Evolutionary conservation across 2,113 vertebrate genomes (phyloP).

Genomic region (Neomonachus schauinslandi): DNA sequence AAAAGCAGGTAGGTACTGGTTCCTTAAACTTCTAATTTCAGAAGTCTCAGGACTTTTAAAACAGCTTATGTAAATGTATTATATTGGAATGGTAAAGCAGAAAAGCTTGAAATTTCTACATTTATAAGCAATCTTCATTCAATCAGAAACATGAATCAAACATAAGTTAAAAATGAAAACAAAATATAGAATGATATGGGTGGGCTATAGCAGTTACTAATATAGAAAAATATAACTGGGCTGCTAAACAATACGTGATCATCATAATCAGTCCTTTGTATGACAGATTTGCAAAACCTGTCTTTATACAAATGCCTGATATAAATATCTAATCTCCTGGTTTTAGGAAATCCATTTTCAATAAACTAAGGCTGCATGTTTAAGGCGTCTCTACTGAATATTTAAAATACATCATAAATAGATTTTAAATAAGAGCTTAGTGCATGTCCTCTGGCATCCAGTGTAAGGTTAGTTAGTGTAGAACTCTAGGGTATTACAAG

Average conservation of each 20-base stretch:
- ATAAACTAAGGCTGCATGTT: constrained; percentile 49
- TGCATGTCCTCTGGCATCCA: constrained; percentile 61
- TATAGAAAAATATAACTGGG: not conserved
- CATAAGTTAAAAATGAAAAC: constrained; percentile 29
- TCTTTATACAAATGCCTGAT: constrained; percentile 32
- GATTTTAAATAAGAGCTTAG: constrained; percentile 68
- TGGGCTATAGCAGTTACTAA: not conserved
- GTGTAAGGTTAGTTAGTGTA: constrained; percentile 50
- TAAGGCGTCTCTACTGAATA: constrained; percentile 73
- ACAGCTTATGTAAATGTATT: constrained; percentile 15
- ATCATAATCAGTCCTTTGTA: not conserved
- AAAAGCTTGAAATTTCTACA: not conserved
- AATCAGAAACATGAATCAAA: constrained; percentile 39
- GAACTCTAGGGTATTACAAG: not conserved
- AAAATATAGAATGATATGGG: not conserved
- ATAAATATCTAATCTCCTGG: constrained; percentile 37
- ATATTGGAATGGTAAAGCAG: not conserved
- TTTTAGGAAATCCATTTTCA: constrained; percentile 72
- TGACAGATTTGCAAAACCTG: not conserved
- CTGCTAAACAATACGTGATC: not conserved
- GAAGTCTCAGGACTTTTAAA: not conserved
- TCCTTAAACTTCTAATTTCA: constrained; percentile 50
- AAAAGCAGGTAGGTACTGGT: not conserved
- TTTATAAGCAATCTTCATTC: constrained; percentile 4
- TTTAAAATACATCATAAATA: constrained; percentile 73